Percentiles rank a stretch among this genome's conserved stretches.
Conservation (phyloP, 2,113 vertebrate species). For the Pyxicephalus adspersus region DNA sequence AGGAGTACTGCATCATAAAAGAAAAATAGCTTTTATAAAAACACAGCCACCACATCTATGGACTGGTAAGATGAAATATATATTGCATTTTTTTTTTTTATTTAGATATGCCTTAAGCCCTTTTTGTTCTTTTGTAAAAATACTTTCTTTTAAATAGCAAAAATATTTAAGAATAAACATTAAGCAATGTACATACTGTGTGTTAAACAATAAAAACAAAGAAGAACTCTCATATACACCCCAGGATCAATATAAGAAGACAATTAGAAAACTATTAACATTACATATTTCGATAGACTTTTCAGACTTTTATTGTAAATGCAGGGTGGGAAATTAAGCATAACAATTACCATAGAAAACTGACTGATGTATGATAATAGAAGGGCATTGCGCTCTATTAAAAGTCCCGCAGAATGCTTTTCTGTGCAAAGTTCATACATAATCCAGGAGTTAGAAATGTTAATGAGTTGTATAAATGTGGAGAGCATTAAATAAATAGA, state of each 20-base stretch:
- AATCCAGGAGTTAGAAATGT: conserved; percentile 51
- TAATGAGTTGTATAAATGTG: conserved; percentile 48
- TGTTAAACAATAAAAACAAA: too few relatives aligned
- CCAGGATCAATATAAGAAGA: conserved; percentile 10
- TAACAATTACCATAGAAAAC: conserved; percentile 41
- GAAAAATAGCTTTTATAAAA: too few relatives aligned
- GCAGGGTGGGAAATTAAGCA: conserved; percentile 42
- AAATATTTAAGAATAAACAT: too few relatives aligned
- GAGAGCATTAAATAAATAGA: conserved; percentile 53
- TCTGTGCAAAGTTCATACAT: conserved; percentile 52
- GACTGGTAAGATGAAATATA: too few relatives aligned
- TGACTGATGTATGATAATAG: conserved; percentile 50
- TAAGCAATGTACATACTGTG: too few relatives aligned
- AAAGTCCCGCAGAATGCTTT: conserved; percentile 38
- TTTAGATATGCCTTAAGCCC: too few relatives aligned
- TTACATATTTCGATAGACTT: conserved; percentile 35
- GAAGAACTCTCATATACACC: neutral
- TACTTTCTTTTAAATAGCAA: too few relatives aligned
- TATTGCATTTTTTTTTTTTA: too few relatives aligned
- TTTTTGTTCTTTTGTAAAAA: too few relatives aligned
- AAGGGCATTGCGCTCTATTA: conserved; percentile 39
- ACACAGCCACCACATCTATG: too few relatives aligned
- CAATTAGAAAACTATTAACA: conserved; percentile 33
- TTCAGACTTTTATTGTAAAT: conserved; percentile 18
- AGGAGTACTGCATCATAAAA: too few relatives aligned